phyloP scores from a whole-genome alignment of 2,113 vertebrate species.

The Stigmatopora nigra region DNA sequence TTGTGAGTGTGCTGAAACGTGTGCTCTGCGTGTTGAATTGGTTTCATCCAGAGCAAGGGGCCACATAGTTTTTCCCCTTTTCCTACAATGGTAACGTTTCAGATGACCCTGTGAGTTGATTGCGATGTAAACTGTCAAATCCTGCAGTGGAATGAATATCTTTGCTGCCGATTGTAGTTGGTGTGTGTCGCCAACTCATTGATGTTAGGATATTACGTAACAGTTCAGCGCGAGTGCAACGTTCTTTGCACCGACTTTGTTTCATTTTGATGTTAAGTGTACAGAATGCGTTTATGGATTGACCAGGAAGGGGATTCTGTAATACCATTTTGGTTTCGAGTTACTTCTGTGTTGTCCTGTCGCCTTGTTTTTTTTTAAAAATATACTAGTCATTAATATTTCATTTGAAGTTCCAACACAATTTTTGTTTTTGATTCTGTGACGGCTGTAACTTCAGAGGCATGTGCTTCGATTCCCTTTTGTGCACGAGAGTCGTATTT shows the following conservation, averaged over 20 bases:
- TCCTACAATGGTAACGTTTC: not conserved
- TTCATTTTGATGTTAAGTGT: not conserved
- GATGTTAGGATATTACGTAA: slow-evolving; percentile 55
- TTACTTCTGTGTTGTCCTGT: not conserved
- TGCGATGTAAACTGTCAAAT: not conserved
- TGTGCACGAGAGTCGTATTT: not conserved
- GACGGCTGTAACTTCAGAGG: slow-evolving; percentile 12
- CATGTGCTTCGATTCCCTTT: not conserved
- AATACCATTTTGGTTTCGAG: not conserved
- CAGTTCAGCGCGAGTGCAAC: slow-evolving; percentile 24
- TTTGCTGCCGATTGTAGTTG: slow-evolving; percentile 5
- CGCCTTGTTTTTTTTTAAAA: slow-evolving; percentile 29
- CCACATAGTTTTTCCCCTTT: not conserved
- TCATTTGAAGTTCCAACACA: slow-evolving; percentile 30
- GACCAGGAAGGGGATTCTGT: not conserved
- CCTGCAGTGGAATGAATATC: not conserved
- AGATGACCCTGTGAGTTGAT: not conserved
- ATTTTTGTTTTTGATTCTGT: slow-evolving; percentile 15
- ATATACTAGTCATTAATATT: slow-evolving; percentile 41
- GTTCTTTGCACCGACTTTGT: not conserved
- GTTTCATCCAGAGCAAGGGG: slow-evolving; percentile 11
- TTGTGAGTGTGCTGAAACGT: slow-evolving; percentile 35
- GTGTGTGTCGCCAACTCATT: slow-evolving; percentile 35
- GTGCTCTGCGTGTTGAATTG: slow-evolving; percentile 18
- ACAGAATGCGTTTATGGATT: not conserved